Base-by-base conservation (phyloP, 2,888 invertebrate genomes). In the Ennomos fuscantarius region DNA sequence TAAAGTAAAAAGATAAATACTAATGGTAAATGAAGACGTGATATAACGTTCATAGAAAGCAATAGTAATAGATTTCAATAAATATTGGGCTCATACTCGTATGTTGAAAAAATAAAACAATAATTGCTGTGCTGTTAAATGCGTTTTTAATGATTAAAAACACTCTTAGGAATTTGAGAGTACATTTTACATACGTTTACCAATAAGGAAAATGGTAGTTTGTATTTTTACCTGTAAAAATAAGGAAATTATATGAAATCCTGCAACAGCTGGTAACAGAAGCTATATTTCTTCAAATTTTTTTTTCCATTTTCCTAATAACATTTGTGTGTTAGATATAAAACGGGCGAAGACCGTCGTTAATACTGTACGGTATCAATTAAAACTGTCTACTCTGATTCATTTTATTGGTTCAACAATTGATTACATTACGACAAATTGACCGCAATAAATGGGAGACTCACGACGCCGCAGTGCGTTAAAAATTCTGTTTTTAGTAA, bases 351-450 rank as follows among this genome's bases (percentile, higher is more conserved):
- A 69, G 73, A 72, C 78, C 72, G 75, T 81, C 80, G 86, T 89
- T 84, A 88, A 87, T 87, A 84, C 79, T 78, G 84, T 82, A 68
- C 78, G 76, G 82, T 88, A 89, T 91, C 91, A 91, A 91, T 92
- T 92, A 89, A 92, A 90, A 87, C 88, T 89, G 90, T 91, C 91
- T 74, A 79, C 73, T 75, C 82, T 92, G 91, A 92, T 91, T 92
- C 91, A 92, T 91, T 90, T 91, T 90, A 92, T 90, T 87, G 91
- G 87, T 87, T 84, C 79, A 74, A 79, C 86, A 92, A 92, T 91
- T 90, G 90, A 92, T 92, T 91, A 89, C 90, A 91, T 91, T 89
- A 91, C 90, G 87, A 83, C 85, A 86, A 91, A 90, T 89, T 89
- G 89, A 84, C 90, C 89, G 75, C 88, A 90, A 87, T 86, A 81